These are phyloP conservation scores for Parus major DNA, from an alignment of 2,113 vertebrate species.

Conservation along the genomic window DNA sequence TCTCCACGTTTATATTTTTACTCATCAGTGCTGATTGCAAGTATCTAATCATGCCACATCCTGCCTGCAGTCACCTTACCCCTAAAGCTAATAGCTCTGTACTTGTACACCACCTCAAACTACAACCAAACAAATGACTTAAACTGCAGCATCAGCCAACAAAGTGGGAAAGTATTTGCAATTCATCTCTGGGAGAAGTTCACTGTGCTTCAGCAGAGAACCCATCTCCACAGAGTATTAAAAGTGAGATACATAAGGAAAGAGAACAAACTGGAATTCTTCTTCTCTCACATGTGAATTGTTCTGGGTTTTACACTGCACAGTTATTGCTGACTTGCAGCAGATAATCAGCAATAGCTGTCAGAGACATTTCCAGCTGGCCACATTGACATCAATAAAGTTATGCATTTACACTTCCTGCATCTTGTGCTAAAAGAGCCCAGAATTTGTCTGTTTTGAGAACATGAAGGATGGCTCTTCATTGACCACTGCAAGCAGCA, in stretches of 20 bases:
- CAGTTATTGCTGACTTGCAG: not conserved
- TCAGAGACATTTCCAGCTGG: not conserved
- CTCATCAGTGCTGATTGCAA: not conserved
- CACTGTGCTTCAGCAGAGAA: not conserved
- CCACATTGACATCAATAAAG: not conserved
- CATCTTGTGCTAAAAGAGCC: not conserved
- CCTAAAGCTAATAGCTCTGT: not conserved
- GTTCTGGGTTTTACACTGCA: not conserved
- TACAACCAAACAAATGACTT: conserved; percentile 1
- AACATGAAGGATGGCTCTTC: not conserved
- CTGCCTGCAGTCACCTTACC: not conserved
- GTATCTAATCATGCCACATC: conserved; percentile 1
- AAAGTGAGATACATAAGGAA: not conserved
- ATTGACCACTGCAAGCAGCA: not conserved
- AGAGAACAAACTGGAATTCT: not conserved
- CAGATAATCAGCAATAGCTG: not conserved
- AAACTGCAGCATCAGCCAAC: not conserved
- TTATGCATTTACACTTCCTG: not conserved
- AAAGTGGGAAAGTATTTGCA: not conserved
- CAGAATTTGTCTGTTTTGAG: not conserved
- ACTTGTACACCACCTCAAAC: not conserved
- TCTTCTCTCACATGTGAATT: not conserved
- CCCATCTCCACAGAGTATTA: not conserved
- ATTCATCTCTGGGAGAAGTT: not conserved
- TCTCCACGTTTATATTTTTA: not conserved